phyloP scores from a whole-genome alignment of 2,888 invertebrate species.

The Ochropacha duplaris region DNA sequence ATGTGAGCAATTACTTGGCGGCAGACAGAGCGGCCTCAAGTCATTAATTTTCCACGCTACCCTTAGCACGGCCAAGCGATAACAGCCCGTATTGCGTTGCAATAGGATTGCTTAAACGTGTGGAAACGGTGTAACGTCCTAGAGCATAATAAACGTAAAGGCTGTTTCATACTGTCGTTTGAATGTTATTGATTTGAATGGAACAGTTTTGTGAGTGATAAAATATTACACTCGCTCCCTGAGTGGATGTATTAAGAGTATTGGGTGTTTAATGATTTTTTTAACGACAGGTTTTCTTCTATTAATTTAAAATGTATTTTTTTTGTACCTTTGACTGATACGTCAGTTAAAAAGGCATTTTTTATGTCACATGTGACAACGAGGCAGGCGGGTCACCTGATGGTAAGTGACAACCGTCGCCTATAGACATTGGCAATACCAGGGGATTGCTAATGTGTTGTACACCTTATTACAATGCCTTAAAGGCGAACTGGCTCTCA shows the following conservation, averaged over 20 bases:
- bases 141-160: neutral
- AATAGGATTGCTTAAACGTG: neutral
- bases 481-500: too few species aligned
- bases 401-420: too few species aligned
- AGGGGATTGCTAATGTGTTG: too few species aligned
- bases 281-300: too few species aligned
- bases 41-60: neutral
- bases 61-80: neutral
- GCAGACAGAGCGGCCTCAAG: neutral
- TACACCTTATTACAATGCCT: too few species aligned
- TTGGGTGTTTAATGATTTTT: neutral
- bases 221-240: neutral
- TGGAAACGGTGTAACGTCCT: neutral
- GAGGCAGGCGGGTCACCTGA: too few species aligned
- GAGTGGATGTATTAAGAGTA: neutral
- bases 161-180: neutral
- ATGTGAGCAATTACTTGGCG: neutral
- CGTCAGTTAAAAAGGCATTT: too few species aligned
- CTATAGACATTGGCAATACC: too few species aligned
- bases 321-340: too few species aligned
- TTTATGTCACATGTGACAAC: too few species aligned
- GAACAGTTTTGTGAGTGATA: neutral
- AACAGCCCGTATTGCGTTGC: neutral
- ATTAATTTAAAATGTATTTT: too few species aligned
- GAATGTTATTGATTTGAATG: neutral